Percentiles rank a stretch among this genome's conserved stretches.
phyloP scores from a whole-genome alignment of 1,140 invertebrate species.

The Acromyrmex echinatior region DNA sequence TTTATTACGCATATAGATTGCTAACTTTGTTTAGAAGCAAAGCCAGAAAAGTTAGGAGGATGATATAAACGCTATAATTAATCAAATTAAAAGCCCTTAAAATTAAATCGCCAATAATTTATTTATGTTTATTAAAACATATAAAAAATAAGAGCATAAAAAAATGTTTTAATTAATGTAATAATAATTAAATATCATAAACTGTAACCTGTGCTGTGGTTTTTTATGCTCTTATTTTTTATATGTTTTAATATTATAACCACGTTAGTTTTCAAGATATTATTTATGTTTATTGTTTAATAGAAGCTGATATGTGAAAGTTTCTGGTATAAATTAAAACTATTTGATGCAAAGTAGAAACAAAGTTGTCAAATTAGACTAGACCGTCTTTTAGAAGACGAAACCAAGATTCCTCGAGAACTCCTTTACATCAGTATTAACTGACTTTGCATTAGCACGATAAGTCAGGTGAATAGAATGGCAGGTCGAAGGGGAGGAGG shows the following conservation, averaged over 20 bases:
- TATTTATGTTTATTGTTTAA: not conserved
- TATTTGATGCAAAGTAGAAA: not conserved
- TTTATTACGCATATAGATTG: not conserved
- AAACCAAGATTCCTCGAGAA: constrained; percentile 2
- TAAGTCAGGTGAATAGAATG: constrained; percentile 70
- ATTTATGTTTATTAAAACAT: too few relatives aligned
- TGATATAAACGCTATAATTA: not conserved
- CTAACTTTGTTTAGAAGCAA: not conserved
- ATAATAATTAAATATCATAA: too few relatives aligned
- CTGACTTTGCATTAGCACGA: constrained; percentile 79
- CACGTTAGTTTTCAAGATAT: too few relatives aligned
- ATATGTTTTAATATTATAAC: too few relatives aligned
- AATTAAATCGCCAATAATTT: not conserved
- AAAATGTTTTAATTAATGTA: too few relatives aligned
- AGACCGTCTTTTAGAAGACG: not conserved
- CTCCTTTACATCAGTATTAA: constrained; percentile 27
- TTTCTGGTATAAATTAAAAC: not conserved
- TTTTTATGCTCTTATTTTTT: too few relatives aligned
- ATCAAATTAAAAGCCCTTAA: not conserved
- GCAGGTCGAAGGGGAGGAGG: constrained; percentile 20
- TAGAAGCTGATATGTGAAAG: not conserved
- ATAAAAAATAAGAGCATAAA: too few relatives aligned
- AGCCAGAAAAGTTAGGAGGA: not conserved
- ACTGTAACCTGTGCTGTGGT: too few relatives aligned
- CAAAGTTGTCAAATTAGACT: not conserved